phyloP scores from a whole-genome alignment of 1,140 invertebrate genomes.

The Zaprionus tsacasi region DNA sequence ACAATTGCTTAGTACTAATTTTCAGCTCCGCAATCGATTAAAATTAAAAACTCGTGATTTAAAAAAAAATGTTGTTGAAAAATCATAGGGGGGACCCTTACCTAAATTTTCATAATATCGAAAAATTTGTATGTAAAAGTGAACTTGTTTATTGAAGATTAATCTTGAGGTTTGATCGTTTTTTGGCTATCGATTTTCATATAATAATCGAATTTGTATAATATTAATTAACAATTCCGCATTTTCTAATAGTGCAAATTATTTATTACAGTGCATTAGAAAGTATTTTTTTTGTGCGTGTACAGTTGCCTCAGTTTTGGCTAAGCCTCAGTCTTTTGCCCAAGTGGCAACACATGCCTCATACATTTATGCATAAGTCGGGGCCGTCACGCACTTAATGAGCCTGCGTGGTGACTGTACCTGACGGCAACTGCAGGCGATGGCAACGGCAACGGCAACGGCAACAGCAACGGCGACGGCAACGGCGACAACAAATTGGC shows the following conservation, averaged over 20 bases:
- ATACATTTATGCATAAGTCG: slow-evolving; percentile 74
- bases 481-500: slow-evolving; percentile 69
- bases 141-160: too few relatives aligned
- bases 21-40: too few relatives aligned
- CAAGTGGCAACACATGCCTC: slow-evolving; percentile 28
- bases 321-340: slow-evolving; percentile 10
- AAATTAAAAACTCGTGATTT: too few relatives aligned
- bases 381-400: slow-evolving; percentile 78
- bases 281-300: slow-evolving; percentile 15
- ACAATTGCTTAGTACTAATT: too few relatives aligned
- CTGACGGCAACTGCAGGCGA: slow-evolving; percentile 32
- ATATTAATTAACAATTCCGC: not conserved
- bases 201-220: too few relatives aligned
- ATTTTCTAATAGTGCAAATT: not conserved
- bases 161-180: too few relatives aligned
- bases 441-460: slow-evolving; percentile 33
- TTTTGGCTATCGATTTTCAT: too few relatives aligned
- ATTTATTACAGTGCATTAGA: slow-evolving; percentile 12
- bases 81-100: too few relatives aligned
- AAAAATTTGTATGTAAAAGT: too few relatives aligned
- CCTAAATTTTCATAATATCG: too few relatives aligned
- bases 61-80: too few relatives aligned
- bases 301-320: slow-evolving; percentile 51
- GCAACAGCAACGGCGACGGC: slow-evolving; percentile 14
- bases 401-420: slow-evolving; percentile 48